Conservation (phyloP, 2,113 vertebrate genomes). For the Cottus gobio region DNA sequence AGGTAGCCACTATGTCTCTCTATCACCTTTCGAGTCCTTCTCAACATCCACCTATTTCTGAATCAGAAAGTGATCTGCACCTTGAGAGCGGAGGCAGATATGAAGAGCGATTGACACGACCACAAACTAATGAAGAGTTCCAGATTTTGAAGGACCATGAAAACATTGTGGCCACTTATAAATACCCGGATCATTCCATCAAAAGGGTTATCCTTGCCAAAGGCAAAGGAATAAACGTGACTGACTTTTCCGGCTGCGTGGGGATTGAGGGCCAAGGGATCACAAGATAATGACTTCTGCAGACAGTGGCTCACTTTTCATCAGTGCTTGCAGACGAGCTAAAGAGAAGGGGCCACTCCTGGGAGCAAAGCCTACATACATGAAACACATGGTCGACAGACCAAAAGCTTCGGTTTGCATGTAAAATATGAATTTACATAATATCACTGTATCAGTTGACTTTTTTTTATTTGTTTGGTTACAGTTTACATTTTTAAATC, state of each 20-base stretch:
- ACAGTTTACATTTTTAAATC: constrained; percentile 2
- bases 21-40: constrained; percentile 22
- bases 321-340: constrained; percentile 45
- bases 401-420: constrained; percentile 2
- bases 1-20: constrained; percentile 6
- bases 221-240: constrained; percentile 59
- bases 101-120: constrained; percentile 44
- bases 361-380: constrained; percentile 38
- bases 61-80: constrained; percentile 54
- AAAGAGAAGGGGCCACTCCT: constrained; percentile 34
- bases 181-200: constrained; percentile 54
- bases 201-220: constrained; percentile 51
- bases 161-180: constrained; percentile 53
- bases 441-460: neutral
- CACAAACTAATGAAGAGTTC: constrained; percentile 58
- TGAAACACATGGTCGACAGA: constrained; percentile 62
- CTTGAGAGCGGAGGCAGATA: constrained; percentile 38
- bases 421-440: constrained; percentile 5
- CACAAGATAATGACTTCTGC: constrained; percentile 73
- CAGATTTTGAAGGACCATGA: constrained; percentile 55
- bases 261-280: constrained; percentile 43
- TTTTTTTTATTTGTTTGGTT: neutral
- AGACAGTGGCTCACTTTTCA: constrained; percentile 64
- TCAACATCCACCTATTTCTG: constrained; percentile 24
- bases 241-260: constrained; percentile 66